Evolutionary conservation across 2,888 invertebrate species (phyloP), one percentile per base, ranked within the genome.

Genomic region (Tetragonisca angustula): DNA sequence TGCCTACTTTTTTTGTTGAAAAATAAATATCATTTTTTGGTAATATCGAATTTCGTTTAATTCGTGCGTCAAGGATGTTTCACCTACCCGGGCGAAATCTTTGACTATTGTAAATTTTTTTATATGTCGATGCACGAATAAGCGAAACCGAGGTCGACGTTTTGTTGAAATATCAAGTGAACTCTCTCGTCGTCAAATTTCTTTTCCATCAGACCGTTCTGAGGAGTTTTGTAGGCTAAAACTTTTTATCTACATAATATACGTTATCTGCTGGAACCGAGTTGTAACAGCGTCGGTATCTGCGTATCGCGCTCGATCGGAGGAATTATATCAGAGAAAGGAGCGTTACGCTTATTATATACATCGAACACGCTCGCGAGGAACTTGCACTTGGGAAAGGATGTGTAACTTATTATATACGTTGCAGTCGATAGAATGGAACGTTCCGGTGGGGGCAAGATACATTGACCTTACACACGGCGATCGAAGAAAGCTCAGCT

Each of bases 361-460:
- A 79, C n/a, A 76, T 75, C 49, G 80, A 68, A 50, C 71, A 71
- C 59, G 75, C 64, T 79, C 69, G 75, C 54, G 64, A 79, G 52
- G 59, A 74, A 71, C 72, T 72, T 59, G 67, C 79, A 74, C 61
- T 74, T 72, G 67, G 59, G 21, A 74, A 68, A 79, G 43, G 74
- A 74, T 50, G 61, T 62, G 61, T 79, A 54, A 79, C 74, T 79
- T 74, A 79, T 79, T 79, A 80, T 70, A 70, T 76, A 69, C 36
- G 52, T 65, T 76, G 69, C 17, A 80, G 76, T 80, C 75, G 79
- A 76, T 80, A 76, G 69, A 69, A 75, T 54, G 69, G 64, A 27
- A 74, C 69, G 21, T 65, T 76, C 61, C 69, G 50, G 21, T 67
- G 27, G n/a, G 62, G 64, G 24, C 2, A 32, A 75, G 62, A 71